A percentile compares a stretch with the other conserved stretches of the same genome.
Evolutionary conservation across 2,797 vertebrate species (phyloP).

Genomic region (Heterohyrax brucei): DNA sequence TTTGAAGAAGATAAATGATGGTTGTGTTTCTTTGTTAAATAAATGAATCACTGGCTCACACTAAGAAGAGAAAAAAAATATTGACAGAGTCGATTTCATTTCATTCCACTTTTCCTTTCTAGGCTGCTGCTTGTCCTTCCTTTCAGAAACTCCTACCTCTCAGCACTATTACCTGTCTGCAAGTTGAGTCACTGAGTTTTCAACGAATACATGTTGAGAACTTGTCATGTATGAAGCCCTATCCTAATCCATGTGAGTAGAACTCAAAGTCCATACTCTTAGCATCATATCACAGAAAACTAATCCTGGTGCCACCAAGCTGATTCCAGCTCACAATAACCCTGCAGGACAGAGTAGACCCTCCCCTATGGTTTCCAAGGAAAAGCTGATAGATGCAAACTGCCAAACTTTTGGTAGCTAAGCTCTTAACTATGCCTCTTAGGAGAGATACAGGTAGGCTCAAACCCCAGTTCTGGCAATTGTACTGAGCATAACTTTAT

Average conservation of each 20-base stretch:
- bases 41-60: not conserved
- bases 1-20: not conserved
- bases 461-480: not conserved
- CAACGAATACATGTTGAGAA: not conserved
- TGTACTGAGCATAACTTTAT: not conserved
- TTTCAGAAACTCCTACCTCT: not conserved
- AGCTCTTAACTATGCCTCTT: too few species aligned
- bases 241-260: not conserved
- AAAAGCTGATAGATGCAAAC: too few species aligned
- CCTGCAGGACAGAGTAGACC: too few species aligned
- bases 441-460: accelerated
- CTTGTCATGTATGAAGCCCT: too few species aligned
- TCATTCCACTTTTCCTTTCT: not conserved
- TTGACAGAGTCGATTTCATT: not conserved
- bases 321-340: too few species aligned
- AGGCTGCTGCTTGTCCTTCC: not conserved
- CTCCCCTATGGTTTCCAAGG: too few species aligned
- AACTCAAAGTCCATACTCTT: not conserved
- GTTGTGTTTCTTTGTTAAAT: not conserved
- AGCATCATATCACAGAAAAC: too few species aligned
- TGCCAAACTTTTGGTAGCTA: too few species aligned
- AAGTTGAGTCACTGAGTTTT: not conserved
- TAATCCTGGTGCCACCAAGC: too few species aligned
- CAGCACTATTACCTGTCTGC: not conserved
- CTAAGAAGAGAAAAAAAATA: not conserved